Percentiles rank a stretch among this genome's conserved stretches.
Conservation (phyloP, 92 coral and sea anemone species). For the Paragorgia papillata region DNA sequence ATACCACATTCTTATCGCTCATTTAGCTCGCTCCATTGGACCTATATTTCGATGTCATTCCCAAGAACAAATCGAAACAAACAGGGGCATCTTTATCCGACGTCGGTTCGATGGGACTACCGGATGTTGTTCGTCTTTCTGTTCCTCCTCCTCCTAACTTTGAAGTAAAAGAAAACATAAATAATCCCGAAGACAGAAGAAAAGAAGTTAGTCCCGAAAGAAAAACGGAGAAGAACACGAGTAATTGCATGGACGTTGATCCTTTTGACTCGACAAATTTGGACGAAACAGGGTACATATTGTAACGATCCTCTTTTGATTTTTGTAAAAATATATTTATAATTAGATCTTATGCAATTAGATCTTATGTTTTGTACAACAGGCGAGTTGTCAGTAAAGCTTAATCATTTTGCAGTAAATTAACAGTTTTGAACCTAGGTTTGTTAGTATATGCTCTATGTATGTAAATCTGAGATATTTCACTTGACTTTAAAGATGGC, state of each 20-base stretch:
- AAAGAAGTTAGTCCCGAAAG: neutral
- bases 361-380: no score
- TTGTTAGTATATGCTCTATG: no score
- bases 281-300: neutral
- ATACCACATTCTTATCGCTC: neutral
- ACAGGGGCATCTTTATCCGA: neutral
- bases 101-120: slow-evolving; percentile 2
- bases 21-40: slow-evolving; percentile 36
- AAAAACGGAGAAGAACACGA: neutral
- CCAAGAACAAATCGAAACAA: slow-evolving; percentile 15
- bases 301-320: neutral
- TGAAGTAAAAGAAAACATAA: neutral
- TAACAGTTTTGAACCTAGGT: no score
- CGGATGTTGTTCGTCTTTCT: neutral
- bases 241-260: slow-evolving; percentile 23
- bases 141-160: neutral
- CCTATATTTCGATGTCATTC: slow-evolving; percentile 27
- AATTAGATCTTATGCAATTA: no score
- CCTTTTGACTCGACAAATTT: neutral
- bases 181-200: neutral
- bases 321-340: no score
- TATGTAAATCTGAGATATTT: no score
- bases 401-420: no score
- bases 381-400: no score
- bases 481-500: no score